Conservation (phyloP, 2,113 vertebrate species). For the Todiramphus saurophagus region DNA sequence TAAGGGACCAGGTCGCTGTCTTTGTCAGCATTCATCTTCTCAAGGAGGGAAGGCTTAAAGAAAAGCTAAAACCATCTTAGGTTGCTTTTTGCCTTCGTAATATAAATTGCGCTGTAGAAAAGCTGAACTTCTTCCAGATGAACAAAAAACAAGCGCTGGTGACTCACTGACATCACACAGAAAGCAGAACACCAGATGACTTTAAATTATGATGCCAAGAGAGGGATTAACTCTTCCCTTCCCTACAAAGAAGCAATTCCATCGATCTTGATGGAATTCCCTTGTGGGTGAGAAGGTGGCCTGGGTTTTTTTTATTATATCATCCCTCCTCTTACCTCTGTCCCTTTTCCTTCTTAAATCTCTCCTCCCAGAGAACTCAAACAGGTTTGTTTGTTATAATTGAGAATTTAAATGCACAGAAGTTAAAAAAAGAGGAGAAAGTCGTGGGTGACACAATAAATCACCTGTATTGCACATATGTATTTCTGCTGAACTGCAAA, state of each 20-base stretch:
- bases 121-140: not conserved
- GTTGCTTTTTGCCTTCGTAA: not conserved
- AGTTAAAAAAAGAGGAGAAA: slow-evolving; percentile 36
- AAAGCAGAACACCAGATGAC: not conserved
- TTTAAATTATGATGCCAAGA: not conserved
- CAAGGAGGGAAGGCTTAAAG: not conserved
- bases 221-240: slow-evolving; percentile 5
- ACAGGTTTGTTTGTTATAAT: slow-evolving; percentile 45
- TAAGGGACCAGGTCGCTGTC: not conserved
- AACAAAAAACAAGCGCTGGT: not conserved
- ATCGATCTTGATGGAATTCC: slow-evolving; percentile 8
- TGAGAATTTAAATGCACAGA: slow-evolving; percentile 27
- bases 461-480: not conserved
- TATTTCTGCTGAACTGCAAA: slow-evolving; percentile 16
- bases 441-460: slow-evolving; percentile 34
- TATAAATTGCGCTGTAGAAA: not conserved
- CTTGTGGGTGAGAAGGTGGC: not conserved
- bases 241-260: slow-evolving; percentile 10
- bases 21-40: not conserved
- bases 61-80: slow-evolving; percentile 4
- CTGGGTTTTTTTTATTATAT: not conserved
- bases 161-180: not conserved
- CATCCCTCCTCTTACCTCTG: slow-evolving; percentile 39
- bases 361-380: slow-evolving; percentile 39
- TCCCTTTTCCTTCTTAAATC: slow-evolving; percentile 55